Conservation (phyloP, 1,140 invertebrate species). For the Aleiodes sp. region DNA sequence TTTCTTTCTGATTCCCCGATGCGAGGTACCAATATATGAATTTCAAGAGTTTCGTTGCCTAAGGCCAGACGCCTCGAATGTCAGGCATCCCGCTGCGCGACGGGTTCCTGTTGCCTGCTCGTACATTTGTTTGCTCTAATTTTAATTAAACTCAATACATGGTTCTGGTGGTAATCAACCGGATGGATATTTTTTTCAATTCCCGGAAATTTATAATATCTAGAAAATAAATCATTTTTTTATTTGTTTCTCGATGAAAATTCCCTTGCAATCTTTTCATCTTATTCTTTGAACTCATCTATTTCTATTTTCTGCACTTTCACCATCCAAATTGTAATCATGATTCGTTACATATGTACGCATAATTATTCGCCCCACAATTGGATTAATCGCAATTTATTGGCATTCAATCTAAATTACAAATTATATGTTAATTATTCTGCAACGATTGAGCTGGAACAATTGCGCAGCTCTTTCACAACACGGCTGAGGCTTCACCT, state of each 20-base stretch:
- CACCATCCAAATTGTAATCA: background rate
- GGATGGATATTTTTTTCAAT: slow-evolving; percentile 34
- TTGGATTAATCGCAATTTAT: slow-evolving; percentile 36
- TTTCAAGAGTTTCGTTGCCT: slow-evolving; percentile 17
- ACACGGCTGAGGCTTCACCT: slow-evolving; percentile 36
- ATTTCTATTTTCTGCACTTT: background rate
- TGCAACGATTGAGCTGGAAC: slow-evolving; percentile 23
- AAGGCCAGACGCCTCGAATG: slow-evolving; percentile 22
- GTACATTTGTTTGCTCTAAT: slow-evolving; percentile 51
- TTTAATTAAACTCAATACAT: slow-evolving; percentile 53
- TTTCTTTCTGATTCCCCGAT: slow-evolving; percentile 1
- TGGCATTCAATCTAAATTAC: slow-evolving; percentile 38
- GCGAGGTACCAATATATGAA: slow-evolving; percentile 38
- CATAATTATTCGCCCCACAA: slow-evolving; percentile 24
- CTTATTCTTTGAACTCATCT: too few species aligned
- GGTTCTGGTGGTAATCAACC: slow-evolving; percentile 45
- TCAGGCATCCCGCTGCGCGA: slow-evolving; percentile 40
- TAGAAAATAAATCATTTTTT: background rate
- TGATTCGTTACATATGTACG: slow-evolving; percentile 3
- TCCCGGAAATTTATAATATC: slow-evolving; percentile 32
- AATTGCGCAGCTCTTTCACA: background rate
- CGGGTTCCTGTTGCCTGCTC: slow-evolving; percentile 26
- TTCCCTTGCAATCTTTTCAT: too few species aligned
- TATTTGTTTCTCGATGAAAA: too few species aligned
- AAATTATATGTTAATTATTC: slow-evolving; percentile 44